Evolutionary conservation across 2,888 invertebrate species (phyloP).

Genomic region (Hybos culiciformis): DNA sequence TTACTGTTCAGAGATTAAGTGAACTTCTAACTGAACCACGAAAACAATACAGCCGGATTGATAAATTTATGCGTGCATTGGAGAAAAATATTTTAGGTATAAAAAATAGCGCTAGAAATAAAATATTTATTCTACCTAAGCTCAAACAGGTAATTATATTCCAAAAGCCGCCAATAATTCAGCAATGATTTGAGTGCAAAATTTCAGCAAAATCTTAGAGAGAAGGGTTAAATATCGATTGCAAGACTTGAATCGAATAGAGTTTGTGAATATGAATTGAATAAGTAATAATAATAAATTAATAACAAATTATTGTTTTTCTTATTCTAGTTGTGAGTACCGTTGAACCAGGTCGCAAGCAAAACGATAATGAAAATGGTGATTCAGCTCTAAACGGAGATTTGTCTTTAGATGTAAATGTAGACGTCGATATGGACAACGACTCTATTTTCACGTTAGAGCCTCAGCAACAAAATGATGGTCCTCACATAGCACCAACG

Average conservation of each 20-base stretch:
- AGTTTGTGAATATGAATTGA: no score
- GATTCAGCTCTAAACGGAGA: conserved; percentile 41
- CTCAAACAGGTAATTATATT: neutral
- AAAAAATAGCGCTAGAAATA: conserved; percentile 15
- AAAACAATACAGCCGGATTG: conserved; percentile 88
- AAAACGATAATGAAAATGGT: conserved; percentile 51
- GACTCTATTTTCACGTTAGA: conserved; percentile 30
- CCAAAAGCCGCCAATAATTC: no score
- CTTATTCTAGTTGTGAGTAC: conserved; percentile 54
- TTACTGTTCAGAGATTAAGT: conserved; percentile 90
- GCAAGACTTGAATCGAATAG: no score
- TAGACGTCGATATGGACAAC: conserved; percentile 44
- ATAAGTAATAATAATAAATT: no score
- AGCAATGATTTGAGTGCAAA: no score
- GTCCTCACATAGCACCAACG: neutral
- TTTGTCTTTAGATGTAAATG: conserved; percentile 40
- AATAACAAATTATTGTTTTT: no score
- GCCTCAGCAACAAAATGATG: conserved; percentile 15
- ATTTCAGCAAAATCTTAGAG: no score
- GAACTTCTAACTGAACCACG: conserved; percentile 82
- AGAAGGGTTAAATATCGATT: no score
- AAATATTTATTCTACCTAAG: conserved; percentile 1
- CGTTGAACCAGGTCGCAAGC: conserved; percentile 49
- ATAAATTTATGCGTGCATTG: conserved; percentile 92
- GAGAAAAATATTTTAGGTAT: conserved; percentile 78